phyloP scores from a whole-genome alignment of 2,797 vertebrate species.

The Odontamblyopus rebecca region DNA sequence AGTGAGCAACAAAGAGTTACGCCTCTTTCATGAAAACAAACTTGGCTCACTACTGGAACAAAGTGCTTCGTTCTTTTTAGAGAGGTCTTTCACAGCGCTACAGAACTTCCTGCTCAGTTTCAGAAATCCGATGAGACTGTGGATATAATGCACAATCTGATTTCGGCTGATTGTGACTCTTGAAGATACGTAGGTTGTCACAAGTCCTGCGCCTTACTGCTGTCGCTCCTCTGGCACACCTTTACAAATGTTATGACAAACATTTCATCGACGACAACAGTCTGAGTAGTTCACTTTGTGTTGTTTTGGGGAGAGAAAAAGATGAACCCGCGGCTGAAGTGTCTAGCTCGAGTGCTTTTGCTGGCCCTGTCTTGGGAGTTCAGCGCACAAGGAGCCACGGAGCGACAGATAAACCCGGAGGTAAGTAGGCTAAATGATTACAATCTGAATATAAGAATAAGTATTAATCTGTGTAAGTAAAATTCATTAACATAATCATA shows the following conservation, averaged over 20 bases:
- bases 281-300: constrained; percentile 2
- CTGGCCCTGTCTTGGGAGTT: constrained; percentile 64
- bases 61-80: constrained; percentile 29
- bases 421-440: constrained; percentile 51
- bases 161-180: constrained; percentile 23
- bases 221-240: constrained; percentile 11
- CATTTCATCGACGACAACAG: constrained; percentile 24
- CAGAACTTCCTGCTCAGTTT: constrained; percentile 37
- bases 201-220: background rate
- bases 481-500: background rate
- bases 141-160: constrained; percentile 46
- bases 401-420: constrained; percentile 71
- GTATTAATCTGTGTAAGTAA: background rate
- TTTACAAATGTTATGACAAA: constrained; percentile 68
- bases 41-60: constrained; percentile 47
- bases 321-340: constrained; percentile 66
- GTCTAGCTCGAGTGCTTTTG: constrained; percentile 64
- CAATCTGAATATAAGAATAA: background rate
- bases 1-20: constrained; percentile 34
- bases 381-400: constrained; percentile 60
- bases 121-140: constrained; percentile 4
- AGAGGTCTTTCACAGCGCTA: constrained; percentile 25
- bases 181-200: constrained; percentile 10
- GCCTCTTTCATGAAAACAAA: constrained; percentile 44
- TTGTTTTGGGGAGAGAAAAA: constrained; percentile 23